A percentile compares a stretch with the other conserved stretches of the same genome.
Evolutionary conservation across 2,888 invertebrate species (phyloP).

Genomic region (Volucella bombylans): DNA sequence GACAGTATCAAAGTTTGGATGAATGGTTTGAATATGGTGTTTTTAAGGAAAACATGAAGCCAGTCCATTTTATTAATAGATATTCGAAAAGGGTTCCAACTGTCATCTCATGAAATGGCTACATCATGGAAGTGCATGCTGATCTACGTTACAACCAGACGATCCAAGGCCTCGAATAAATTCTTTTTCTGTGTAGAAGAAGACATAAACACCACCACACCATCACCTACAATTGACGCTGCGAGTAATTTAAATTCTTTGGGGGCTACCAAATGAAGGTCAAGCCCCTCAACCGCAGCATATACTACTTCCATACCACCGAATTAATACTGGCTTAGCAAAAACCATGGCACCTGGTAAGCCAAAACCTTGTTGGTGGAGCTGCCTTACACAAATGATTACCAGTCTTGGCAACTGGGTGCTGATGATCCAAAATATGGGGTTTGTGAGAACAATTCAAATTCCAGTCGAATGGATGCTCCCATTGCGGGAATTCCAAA

Average conservation of each 20-base stretch:
- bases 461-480: conserved; percentile 67
- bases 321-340: conserved; percentile 75
- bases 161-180: conserved; percentile 81
- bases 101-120: no score
- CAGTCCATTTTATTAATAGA: no score
- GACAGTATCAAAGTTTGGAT: no score
- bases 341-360: conserved; percentile 77
- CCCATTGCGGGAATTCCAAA: conserved; percentile 54
- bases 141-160: conserved; percentile 4
- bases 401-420: conserved; percentile 38
- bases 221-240: conserved; percentile 73
- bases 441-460: conserved; percentile 77
- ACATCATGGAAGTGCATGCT: no score
- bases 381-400: conserved; percentile 77
- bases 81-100: no score
- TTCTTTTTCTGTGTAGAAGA: conserved; percentile 78
- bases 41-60: no score
- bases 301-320: conserved; percentile 78
- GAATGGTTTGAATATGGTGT: no score
- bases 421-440: conserved; percentile 76
- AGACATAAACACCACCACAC: conserved; percentile 70
- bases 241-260: conserved; percentile 80
- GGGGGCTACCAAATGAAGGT: conserved; percentile 79
- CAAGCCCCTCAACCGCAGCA: no score
- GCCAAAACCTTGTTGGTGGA: conserved; percentile 80